phyloP scores from a whole-genome alignment of 2,797 vertebrate species.

The Ceyx erithaca region DNA sequence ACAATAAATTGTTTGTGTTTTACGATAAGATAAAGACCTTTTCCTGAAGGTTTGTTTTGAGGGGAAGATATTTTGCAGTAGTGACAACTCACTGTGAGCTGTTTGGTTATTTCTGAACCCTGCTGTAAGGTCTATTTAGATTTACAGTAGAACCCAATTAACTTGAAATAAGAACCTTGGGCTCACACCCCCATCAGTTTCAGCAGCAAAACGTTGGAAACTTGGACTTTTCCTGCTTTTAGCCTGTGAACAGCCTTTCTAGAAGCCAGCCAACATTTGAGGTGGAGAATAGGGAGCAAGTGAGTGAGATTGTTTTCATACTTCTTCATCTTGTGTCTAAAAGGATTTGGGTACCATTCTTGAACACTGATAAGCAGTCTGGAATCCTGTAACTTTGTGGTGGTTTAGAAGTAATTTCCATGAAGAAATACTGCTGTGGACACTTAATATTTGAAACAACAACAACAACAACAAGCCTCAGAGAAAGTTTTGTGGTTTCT shows the following conservation, averaged over 20 bases:
- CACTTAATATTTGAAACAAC: neutral
- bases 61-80: neutral
- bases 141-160: slow-evolving; percentile 31
- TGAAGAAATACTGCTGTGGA: neutral
- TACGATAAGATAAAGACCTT: slow-evolving; percentile 64
- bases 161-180: slow-evolving; percentile 48
- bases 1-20: slow-evolving; percentile 38
- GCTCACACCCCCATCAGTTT: neutral
- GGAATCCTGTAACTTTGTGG: neutral
- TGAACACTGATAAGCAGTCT: neutral
- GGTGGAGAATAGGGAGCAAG: neutral
- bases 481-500: neutral
- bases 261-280: neutral
- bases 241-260: neutral
- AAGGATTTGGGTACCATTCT: neutral
- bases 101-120: neutral
- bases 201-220: slow-evolving; percentile 45
- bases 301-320: neutral
- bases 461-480: neutral
- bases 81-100: slow-evolving; percentile 5
- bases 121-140: neutral
- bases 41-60: slow-evolving; percentile 33
- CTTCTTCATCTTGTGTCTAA: neutral
- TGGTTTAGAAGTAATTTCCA: neutral
- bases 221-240: slow-evolving; percentile 38